phyloP scores from a whole-genome alignment of 2,797 vertebrate genomes.

The Sarcoramphus papa region DNA sequence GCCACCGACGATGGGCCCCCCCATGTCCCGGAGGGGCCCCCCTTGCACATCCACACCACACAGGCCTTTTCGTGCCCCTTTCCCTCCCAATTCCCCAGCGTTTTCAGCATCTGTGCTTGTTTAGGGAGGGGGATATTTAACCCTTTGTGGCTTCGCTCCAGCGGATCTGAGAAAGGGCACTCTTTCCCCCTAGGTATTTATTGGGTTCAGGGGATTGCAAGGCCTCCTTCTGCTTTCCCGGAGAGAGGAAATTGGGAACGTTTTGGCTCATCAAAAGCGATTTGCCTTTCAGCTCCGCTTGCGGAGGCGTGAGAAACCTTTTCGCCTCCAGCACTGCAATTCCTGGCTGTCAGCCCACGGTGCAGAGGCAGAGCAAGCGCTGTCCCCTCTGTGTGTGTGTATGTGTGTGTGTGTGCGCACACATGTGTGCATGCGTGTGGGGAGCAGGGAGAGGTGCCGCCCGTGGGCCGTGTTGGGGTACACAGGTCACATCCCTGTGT shows the following conservation, averaged over 20 bases:
- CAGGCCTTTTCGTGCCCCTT: background rate
- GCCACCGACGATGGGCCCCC: background rate
- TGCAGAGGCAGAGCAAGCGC: background rate
- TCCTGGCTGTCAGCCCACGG: background rate
- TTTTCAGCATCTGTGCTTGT: constrained; percentile 14
- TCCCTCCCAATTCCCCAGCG: background rate
- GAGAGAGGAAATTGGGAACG: background rate
- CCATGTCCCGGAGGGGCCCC: background rate
- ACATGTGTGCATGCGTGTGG: fast-evolving
- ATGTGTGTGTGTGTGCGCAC: too few relatives aligned
- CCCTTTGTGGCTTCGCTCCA: background rate
- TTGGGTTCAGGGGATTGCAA: background rate
- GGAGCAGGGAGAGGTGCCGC: background rate
- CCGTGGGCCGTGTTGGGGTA: background rate
- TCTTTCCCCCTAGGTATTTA: background rate
- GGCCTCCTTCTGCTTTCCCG: background rate
- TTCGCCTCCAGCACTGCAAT: background rate
- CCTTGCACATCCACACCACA: background rate
- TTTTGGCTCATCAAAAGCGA: background rate
- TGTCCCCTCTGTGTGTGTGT: too few relatives aligned
- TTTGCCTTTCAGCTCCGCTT: background rate
- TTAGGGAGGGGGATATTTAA: constrained; percentile 35
- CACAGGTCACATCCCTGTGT: fast-evolving
- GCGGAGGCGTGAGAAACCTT: background rate
- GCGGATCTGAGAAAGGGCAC: background rate